Conservation (phyloP, 2,113 vertebrate species). For the Ictalurus punctatus region DNA sequence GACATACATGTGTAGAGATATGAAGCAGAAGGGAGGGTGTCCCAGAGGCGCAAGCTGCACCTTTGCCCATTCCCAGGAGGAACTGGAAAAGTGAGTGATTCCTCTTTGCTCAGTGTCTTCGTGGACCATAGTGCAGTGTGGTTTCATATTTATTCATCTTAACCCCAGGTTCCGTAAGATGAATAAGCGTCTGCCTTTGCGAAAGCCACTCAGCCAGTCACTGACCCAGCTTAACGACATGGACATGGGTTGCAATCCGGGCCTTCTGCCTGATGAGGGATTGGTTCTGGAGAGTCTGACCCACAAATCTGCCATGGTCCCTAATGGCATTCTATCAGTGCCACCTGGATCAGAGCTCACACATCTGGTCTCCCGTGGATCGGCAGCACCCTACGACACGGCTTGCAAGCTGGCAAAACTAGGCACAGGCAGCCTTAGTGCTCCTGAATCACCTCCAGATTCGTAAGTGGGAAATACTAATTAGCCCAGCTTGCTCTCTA, state of each 20-base stretch:
- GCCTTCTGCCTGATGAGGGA: conserved; percentile 84
- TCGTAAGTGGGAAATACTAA: conserved; percentile 70
- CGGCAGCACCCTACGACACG: conserved; percentile 82
- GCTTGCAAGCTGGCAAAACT: conserved; percentile 83
- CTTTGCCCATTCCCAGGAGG: conserved; percentile 97
- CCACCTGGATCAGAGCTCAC: conserved; percentile 74
- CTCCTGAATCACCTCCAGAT: conserved; percentile 92
- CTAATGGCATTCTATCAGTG: conserved; percentile 84
- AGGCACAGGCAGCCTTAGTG: conserved; percentile 85
- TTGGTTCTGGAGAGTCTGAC: conserved; percentile 78
- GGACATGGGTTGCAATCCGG: conserved; percentile 76
- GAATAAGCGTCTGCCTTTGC: conserved; percentile 92
- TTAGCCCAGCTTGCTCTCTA: background rate
- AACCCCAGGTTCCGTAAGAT: conserved; percentile 90
- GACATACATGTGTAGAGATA: conserved; percentile 98
- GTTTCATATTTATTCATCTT: conserved; percentile 8
- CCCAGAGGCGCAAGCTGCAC: conserved; percentile 96
- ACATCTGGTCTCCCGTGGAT: conserved; percentile 89
- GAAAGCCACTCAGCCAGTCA: conserved; percentile 80
- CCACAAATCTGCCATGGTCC: conserved; percentile 84
- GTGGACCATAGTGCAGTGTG: background rate
- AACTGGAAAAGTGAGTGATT: conserved; percentile 92
- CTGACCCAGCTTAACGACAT: conserved; percentile 85
- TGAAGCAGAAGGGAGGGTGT: conserved; percentile 98
- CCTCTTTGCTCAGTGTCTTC: background rate